A percentile compares a stretch with the other conserved stretches of the same genome.
These are phyloP conservation scores for Deilephila porcellus DNA, from an alignment of 2,888 invertebrate species.

Conservation along the genomic window DNA sequence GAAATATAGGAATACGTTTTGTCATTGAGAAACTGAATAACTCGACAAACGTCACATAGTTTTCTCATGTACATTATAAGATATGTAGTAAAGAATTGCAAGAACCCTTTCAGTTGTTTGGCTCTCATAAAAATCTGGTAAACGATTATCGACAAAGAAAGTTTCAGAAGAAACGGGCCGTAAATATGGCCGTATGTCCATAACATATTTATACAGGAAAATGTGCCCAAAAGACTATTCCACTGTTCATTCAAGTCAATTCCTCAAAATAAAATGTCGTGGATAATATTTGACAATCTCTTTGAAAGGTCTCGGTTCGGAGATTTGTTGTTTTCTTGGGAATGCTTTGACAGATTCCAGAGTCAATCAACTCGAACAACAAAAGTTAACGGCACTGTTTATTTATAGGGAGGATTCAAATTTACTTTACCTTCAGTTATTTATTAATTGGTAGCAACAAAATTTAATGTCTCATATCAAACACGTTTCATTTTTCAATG, in stretches of 20 bases:
- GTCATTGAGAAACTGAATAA: not conserved
- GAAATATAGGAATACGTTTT: not conserved
- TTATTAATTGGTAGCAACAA: constrained; percentile 33
- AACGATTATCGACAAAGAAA: constrained; percentile 21
- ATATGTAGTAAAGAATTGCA: not conserved
- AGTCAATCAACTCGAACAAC: constrained; percentile 51
- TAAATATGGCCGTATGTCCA: constrained; percentile 7
- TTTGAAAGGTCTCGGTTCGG: constrained; percentile 46
- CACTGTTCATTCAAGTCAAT: constrained; percentile 40
- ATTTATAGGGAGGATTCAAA: constrained; percentile 38
- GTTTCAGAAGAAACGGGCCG: not conserved
- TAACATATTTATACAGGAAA: constrained; percentile 15
- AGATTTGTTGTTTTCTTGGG: constrained; percentile 55
- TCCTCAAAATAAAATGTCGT: constrained; percentile 46
- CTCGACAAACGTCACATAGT: not conserved
- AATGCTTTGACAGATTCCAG: constrained; percentile 61
- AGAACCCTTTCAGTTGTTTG: not conserved
- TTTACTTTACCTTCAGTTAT: constrained; percentile 27
- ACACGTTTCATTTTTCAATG: not conserved
- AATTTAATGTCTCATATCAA: not conserved
- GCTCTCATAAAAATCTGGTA: constrained; percentile 20
- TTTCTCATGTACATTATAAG: not conserved
- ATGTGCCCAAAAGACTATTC: constrained; percentile 31
- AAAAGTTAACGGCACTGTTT: constrained; percentile 53
- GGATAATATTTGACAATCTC: constrained; percentile 48